Base-by-base conservation (phyloP, 2,888 invertebrate genomes). In the Caenorhabditis afra region DNA sequence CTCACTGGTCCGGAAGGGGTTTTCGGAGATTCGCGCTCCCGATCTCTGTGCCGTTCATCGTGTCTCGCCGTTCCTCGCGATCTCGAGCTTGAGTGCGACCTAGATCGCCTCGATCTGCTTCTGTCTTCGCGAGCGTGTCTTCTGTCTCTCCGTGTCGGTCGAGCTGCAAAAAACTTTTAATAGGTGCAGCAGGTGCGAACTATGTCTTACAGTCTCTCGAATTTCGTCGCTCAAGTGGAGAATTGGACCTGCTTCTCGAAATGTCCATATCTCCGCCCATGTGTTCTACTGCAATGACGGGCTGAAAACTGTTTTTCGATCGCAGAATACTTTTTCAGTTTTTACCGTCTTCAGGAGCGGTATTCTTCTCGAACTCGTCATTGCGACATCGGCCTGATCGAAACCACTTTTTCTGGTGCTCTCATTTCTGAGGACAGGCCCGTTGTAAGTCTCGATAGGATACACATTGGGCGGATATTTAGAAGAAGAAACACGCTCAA, bases 211-310 rank as follows among this genome's bases (percentile, higher is more conserved):
- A 7, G 18, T 22, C n/a, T 49, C 20, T 49, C 7, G 16, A 1
- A 16, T 18, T 12, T 39, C 41, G 37, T 7, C 57, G 39, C 7
- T 49, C 49, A 7, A 29, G 4, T 29, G 29, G 29, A 29, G 29
- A 29, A 29, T 3, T 10, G 18, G 76, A 76, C n/a, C 68, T 20
- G n/a, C 68, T 68, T 52, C 76, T 57, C 39, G 68, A 23, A 5
- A 76, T 76, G 14, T 76, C 76, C 76, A 76, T 76, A 20, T 76
- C 76, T 14, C 76, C 76, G 1, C 76, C 76, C 7, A 76, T 20
- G 10, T 50, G 62, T 16, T 76, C 76, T 1, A 64, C 50, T 1
- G 62, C 67, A 18, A 68, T 16, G 4, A 16, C 37, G 12, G 74
- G 74, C 70, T 70, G 29, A 47, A 55, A 37, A 3, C 18, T 55